phyloP scores from a whole-genome alignment of 2,113 vertebrate genomes.

The Notechis scutatus region DNA sequence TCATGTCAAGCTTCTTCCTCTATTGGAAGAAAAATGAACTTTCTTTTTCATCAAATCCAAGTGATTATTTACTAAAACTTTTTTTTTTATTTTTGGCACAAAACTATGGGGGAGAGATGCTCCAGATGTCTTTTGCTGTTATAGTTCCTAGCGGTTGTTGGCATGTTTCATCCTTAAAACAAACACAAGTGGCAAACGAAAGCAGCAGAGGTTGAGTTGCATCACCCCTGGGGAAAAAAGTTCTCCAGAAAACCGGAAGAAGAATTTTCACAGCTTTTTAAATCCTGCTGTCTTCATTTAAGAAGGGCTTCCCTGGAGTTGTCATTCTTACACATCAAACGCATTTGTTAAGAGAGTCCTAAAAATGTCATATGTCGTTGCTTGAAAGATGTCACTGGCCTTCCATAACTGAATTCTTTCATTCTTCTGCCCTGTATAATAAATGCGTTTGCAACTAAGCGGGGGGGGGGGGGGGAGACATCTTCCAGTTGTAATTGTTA shows the following conservation, averaged over 20 bases:
- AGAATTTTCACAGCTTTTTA: slow-evolving; percentile 9
- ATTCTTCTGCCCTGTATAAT: slow-evolving; percentile 39
- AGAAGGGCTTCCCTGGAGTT: background rate
- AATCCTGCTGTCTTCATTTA: background rate
- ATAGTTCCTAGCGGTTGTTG: background rate
- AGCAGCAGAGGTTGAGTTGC: slow-evolving; percentile 20
- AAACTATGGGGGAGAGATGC: background rate
- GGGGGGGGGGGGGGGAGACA: slow-evolving; percentile 37
- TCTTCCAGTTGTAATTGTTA: slow-evolving; percentile 41
- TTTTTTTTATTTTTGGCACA: background rate
- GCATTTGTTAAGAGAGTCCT: background rate
- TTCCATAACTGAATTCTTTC: slow-evolving; percentile 33
- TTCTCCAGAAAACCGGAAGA: slow-evolving; percentile 34
- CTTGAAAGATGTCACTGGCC: background rate
- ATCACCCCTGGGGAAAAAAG: slow-evolving; percentile 7
- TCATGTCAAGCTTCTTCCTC: background rate
- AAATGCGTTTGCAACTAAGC: slow-evolving; percentile 37
- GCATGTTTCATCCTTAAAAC: slow-evolving; percentile 49
- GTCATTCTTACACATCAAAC: background rate
- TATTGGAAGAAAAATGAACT: background rate
- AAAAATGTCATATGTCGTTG: background rate
- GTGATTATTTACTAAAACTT: background rate
- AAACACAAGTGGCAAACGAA: slow-evolving; percentile 11
- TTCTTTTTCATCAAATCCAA: background rate
- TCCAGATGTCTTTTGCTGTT: background rate